phyloP scores from a whole-genome alignment of 2,113 vertebrate genomes.

The Alethe castanea region DNA sequence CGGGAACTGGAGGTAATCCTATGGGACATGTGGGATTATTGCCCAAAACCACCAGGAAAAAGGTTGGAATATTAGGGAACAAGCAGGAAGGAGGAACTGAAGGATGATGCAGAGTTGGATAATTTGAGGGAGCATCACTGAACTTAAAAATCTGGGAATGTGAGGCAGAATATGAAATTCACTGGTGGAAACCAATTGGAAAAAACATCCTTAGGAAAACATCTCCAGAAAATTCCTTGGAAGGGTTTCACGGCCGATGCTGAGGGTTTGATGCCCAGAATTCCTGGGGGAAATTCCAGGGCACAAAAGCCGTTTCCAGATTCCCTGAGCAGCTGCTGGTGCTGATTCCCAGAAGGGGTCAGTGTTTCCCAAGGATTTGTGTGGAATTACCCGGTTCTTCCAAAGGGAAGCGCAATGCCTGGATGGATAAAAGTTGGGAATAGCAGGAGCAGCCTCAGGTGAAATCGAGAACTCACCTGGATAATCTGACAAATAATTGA shows the following conservation, averaged over 20 bases:
- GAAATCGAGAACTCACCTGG: background rate
- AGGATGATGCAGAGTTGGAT: background rate
- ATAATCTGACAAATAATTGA: background rate
- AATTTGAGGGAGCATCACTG: background rate
- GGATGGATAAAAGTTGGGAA: background rate
- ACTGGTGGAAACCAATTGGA: background rate
- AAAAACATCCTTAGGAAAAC: background rate
- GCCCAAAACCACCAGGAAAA: background rate
- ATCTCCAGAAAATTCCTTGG: background rate
- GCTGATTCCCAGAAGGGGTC: slow-evolving; percentile 48
- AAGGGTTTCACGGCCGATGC: background rate
- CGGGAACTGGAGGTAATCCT: background rate
- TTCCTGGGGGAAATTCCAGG: background rate
- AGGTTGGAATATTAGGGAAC: background rate
- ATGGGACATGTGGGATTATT: background rate
- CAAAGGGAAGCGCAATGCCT: background rate
- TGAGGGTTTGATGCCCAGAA: background rate
- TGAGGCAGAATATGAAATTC: background rate
- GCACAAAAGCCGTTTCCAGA: background rate
- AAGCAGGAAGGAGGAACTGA: background rate
- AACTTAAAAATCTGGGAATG: background rate
- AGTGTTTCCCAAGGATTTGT: slow-evolving; percentile 36
- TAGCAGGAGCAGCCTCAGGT: background rate
- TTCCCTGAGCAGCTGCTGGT: background rate
- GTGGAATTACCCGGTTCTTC: background rate